Conservation (phyloP, 2,797 vertebrate genomes). For the Thalassophryne amazonica region DNA sequence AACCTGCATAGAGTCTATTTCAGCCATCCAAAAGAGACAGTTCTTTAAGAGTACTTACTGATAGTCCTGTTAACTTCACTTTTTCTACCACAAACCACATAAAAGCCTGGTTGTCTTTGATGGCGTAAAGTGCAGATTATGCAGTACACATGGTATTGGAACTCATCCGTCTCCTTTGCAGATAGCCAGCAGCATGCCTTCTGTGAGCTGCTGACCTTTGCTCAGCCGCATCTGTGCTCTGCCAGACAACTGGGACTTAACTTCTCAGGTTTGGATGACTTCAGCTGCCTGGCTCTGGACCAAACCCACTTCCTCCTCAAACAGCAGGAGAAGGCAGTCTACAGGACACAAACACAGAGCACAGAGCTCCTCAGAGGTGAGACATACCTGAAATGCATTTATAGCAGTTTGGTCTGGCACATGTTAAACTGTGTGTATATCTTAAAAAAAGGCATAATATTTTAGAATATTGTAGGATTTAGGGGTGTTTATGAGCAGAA, state of each 20-base stretch:
- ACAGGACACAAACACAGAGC: slow-evolving; percentile 66
- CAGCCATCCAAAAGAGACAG: no score
- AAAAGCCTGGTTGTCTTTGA: background rate
- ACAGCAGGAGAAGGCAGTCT: slow-evolving; percentile 84
- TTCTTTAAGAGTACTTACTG: no score
- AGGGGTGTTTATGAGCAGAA: no score
- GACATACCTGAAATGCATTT: no score
- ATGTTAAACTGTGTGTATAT: background rate
- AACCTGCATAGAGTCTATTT: no score
- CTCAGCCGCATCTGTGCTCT: slow-evolving; percentile 72
- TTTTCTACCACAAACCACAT: background rate
- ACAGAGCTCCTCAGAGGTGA: slow-evolving; percentile 39
- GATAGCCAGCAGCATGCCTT: slow-evolving; percentile 84
- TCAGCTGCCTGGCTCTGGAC: slow-evolving; percentile 81
- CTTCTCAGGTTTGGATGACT: slow-evolving; percentile 71
- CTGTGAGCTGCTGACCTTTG: slow-evolving; percentile 77
- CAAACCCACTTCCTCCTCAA: slow-evolving; percentile 87
- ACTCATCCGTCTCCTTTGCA: slow-evolving; percentile 47
- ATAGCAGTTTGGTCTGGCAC: background rate
- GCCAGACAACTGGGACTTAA: slow-evolving; percentile 66
- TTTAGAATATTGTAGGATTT: background rate
- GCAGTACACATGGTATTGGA: background rate
- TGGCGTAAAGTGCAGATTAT: background rate
- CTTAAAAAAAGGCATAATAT: background rate
- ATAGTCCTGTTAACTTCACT: no score